Conservation (phyloP, 2,888 invertebrate genomes). For the Aromia moschata region DNA sequence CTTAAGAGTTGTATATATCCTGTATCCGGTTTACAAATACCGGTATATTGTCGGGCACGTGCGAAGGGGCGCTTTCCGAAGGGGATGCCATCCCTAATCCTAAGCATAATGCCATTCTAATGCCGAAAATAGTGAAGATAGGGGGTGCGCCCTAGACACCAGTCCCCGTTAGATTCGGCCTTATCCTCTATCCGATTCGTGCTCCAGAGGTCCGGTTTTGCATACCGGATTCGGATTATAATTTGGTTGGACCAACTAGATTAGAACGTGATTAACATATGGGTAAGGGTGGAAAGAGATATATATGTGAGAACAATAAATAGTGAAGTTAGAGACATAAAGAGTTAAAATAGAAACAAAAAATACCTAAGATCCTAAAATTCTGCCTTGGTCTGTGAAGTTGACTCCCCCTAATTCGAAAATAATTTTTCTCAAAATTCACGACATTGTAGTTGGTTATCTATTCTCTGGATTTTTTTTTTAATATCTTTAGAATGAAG, state of each 20-base stretch:
- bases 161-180: conserved; percentile 8
- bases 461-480: too few species aligned
- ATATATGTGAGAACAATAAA: too few species aligned
- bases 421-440: too few species aligned
- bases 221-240: conserved; percentile 8
- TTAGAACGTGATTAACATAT: not conserved
- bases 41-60: conserved; percentile 17
- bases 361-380: too few species aligned
- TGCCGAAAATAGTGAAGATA: conserved; percentile 23
- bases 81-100: conserved; percentile 21
- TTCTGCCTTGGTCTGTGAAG: too few species aligned
- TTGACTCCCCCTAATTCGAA: too few species aligned
- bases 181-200: conserved; percentile 5
- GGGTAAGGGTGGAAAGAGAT: too few species aligned
- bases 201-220: conserved; percentile 9
- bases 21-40: conserved; percentile 22
- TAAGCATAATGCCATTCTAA: conserved; percentile 20
- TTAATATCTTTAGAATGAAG: too few species aligned
- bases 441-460: too few species aligned
- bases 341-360: too few species aligned
- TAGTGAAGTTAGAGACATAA: too few species aligned
- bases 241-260: not conserved
- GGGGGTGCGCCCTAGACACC: conserved; percentile 1
- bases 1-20: conserved; percentile 5
- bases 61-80: conserved; percentile 13